These are phyloP conservation scores for Bombycilla garrulus DNA, from an alignment of 2,113 vertebrate species.

Conservation along the genomic window DNA sequence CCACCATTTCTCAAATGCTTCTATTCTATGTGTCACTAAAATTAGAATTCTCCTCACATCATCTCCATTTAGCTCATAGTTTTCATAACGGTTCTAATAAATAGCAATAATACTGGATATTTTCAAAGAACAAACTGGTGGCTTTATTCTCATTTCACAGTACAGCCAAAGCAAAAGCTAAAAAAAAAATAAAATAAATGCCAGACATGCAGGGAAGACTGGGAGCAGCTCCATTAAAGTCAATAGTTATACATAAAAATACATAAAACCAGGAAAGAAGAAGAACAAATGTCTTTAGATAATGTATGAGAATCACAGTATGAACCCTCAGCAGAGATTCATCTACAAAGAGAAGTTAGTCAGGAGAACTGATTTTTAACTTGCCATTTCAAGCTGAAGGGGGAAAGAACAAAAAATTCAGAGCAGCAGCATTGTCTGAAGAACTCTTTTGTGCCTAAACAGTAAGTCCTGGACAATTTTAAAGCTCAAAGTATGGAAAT, in stretches of 20 bases:
- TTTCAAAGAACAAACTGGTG: not conserved
- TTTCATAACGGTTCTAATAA: conserved; percentile 25
- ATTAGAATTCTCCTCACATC: not conserved
- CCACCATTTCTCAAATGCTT: not conserved
- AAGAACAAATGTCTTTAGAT: conserved; percentile 37
- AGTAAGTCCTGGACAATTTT: not conserved
- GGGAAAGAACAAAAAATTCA: conserved; percentile 21
- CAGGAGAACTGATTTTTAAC: not conserved
- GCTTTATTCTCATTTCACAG: conserved; percentile 27
- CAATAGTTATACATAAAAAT: conserved; percentile 14
- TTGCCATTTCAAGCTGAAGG: not conserved
- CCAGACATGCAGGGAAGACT: not conserved
- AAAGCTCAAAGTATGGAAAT: not conserved
- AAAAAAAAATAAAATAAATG: conserved; percentile 31
- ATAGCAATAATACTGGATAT: not conserved
- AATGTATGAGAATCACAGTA: conserved; percentile 37
- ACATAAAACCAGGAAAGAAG: not conserved
- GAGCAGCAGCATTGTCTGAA: not conserved
- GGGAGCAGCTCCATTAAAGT: conserved; percentile 23
- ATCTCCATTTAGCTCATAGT: not conserved
- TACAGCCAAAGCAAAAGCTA: not conserved
- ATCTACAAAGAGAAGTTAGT: not conserved
- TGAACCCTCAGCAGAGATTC: not conserved
- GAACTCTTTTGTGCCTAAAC: conserved; percentile 19
- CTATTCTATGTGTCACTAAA: not conserved